A percentile compares a stretch with the other conserved stretches of the same genome.
These are phyloP conservation scores for Pseudopleuronectes americanus DNA, from an alignment of 2,797 vertebrate species.

Conservation along the genomic window DNA sequence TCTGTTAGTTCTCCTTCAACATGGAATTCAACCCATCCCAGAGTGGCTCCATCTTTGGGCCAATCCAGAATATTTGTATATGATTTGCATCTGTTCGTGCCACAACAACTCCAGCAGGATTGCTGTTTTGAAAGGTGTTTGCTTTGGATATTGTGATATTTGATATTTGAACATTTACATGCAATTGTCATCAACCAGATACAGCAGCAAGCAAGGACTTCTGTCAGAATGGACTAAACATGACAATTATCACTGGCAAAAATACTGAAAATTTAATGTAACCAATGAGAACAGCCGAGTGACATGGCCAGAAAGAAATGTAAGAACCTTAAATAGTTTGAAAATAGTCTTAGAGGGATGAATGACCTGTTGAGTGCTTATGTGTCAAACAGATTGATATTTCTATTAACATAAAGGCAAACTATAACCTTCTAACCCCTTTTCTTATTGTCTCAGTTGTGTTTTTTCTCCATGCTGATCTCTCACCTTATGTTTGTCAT, in stretches of 20 bases:
- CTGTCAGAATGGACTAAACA: background rate
- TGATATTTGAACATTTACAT: no score
- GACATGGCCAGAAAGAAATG: background rate
- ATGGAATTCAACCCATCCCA: no score
- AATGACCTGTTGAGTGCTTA: background rate
- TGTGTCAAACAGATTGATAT: background rate
- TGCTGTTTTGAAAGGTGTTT: no score
- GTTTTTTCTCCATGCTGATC: background rate
- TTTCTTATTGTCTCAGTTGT: background rate
- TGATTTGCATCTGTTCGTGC: no score
- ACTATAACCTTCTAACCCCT: background rate
- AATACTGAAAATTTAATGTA: background rate
- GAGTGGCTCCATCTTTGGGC: no score
- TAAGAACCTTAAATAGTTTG: background rate
- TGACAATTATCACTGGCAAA: background rate
- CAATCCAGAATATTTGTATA: no score
- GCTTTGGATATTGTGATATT: no score
- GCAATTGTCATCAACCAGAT: background rate
- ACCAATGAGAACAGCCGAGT: background rate
- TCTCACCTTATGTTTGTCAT: conserved; percentile 79
- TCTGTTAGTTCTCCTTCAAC: no score
- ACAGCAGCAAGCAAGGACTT: background rate
- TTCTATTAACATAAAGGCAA: background rate
- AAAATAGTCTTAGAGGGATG: background rate
- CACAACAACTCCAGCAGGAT: no score